phyloP scores from a whole-genome alignment of 2,797 vertebrate genomes.

The Hemitrygon akajei region DNA sequence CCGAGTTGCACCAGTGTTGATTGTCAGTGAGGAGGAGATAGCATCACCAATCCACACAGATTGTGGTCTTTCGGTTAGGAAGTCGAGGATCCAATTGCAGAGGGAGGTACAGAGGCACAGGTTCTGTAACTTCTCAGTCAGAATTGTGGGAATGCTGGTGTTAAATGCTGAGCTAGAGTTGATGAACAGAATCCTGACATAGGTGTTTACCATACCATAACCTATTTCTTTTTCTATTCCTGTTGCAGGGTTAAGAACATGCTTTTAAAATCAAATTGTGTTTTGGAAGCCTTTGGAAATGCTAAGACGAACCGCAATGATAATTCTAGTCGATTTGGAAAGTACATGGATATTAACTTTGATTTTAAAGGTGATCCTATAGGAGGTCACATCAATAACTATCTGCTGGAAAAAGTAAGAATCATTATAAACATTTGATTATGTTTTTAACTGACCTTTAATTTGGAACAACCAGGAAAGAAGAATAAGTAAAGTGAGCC shows the following conservation, averaged over 20 bases:
- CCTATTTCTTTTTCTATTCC: slow-evolving; percentile 28
- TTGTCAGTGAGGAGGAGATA: too few species aligned
- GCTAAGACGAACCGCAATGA: slow-evolving; percentile 97
- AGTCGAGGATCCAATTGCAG: too few species aligned
- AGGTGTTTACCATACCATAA: too few species aligned
- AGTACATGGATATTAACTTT: slow-evolving; percentile 99
- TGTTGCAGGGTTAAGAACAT: slow-evolving; percentile 86
- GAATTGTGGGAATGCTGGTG: too few species aligned
- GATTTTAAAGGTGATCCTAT: slow-evolving; percentile 98
- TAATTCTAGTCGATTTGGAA: slow-evolving; percentile 96
- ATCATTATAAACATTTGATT: background rate
- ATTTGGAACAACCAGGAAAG: background rate
- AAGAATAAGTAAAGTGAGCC: background rate
- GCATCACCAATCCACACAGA: too few species aligned
- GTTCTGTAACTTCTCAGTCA: too few species aligned
- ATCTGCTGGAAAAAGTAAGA: slow-evolving; percentile 90
- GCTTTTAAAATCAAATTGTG: slow-evolving; percentile 94
- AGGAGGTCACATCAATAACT: slow-evolving; percentile 96
- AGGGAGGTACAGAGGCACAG: too few species aligned
- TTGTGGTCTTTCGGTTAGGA: too few species aligned
- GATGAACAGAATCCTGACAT: too few species aligned
- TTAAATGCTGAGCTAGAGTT: too few species aligned
- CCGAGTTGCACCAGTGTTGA: too few species aligned
- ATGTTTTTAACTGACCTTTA: background rate
- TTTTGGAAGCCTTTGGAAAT: slow-evolving; percentile 93